Percentiles rank a stretch among this genome's conserved stretches.
phyloP scores from a whole-genome alignment of 2,113 vertebrate species.

The Hymenochirus boettgeri region DNA sequence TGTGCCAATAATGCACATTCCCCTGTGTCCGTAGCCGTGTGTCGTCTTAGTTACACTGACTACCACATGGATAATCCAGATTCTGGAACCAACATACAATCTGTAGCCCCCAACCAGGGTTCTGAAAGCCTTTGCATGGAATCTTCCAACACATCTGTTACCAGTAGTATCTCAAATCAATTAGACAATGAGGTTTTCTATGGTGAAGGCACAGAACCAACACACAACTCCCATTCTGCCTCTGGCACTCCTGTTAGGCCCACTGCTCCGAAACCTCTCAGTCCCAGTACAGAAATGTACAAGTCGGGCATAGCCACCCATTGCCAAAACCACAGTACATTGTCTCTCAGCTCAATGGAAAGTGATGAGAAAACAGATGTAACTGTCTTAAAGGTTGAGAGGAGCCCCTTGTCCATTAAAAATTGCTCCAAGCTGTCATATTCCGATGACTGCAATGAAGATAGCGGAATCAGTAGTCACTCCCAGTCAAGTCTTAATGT shows the following conservation, averaged over 20 bases:
- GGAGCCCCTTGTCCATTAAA: conserved; percentile 52
- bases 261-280: conserved; percentile 64
- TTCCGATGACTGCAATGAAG: conserved; percentile 55
- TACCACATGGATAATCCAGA: conserved; percentile 24
- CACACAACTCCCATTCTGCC: conserved; percentile 32
- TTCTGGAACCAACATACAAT: conserved; percentile 22
- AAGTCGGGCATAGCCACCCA: conserved; percentile 48
- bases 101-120: conserved; percentile 40
- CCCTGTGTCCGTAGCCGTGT: conserved; percentile 11
- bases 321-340: conserved; percentile 51
- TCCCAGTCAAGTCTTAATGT: conserved; percentile 55
- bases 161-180: conserved; percentile 26
- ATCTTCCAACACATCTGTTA: conserved; percentile 30
- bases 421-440: conserved; percentile 40
- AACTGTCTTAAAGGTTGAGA: conserved; percentile 43
- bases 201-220: conserved; percentile 37
- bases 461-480: conserved; percentile 59
- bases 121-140: conserved; percentile 36
- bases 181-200: conserved; percentile 53
- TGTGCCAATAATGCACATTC: conserved; percentile 50
- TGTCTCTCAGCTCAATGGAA: conserved; percentile 62
- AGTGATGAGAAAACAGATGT: conserved; percentile 57
- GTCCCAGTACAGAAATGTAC: conserved; percentile 50
- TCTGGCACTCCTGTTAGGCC: conserved; percentile 46
- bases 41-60: conserved; percentile 9